These are phyloP conservation scores for Melanostoma scalare DNA, from an alignment of 2,888 invertebrate genomes.

Conservation along the genomic window DNA sequence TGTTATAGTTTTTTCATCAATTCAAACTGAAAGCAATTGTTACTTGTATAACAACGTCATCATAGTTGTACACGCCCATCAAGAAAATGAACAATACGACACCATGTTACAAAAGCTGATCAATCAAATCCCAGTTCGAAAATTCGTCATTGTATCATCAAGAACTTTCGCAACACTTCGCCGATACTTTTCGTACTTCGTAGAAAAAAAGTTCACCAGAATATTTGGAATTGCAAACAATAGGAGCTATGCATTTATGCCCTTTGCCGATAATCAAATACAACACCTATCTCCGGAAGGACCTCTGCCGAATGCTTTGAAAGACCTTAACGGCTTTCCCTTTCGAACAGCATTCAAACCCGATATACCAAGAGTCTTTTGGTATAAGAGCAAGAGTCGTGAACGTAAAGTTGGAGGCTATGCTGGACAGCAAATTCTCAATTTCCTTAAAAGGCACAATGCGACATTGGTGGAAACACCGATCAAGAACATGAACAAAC, in stretches of 20 bases:
- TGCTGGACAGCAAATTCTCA: neutral
- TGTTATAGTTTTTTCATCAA: neutral
- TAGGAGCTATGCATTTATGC: slow-evolving; percentile 17
- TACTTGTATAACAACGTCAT: neutral
- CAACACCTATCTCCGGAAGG: neutral
- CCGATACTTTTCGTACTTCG: slow-evolving; percentile 7
- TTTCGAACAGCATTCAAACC: slow-evolving; percentile 1
- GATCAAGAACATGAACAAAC: neutral
- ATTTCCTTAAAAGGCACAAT: slow-evolving; percentile 30
- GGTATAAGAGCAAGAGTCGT: neutral
- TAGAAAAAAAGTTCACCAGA: slow-evolving; percentile 29
- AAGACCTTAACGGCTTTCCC: slow-evolving; percentile 28
- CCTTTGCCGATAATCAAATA: slow-evolving; percentile 25
- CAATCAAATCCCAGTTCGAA: neutral
- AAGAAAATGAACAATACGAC: neutral
- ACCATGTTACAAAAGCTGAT: neutral
- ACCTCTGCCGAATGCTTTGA: slow-evolving; percentile 20
- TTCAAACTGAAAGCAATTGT: neutral
- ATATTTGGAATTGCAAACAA: slow-evolving; percentile 36
- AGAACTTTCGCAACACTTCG: neutral
- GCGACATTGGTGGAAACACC: slow-evolving; percentile 6
- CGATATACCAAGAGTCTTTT: slow-evolving; percentile 27
- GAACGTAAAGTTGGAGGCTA: slow-evolving; percentile 10
- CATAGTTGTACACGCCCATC: neutral
- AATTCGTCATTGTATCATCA: slow-evolving; percentile 17